These are phyloP conservation scores for Lanius collurio DNA, from an alignment of 2,113 vertebrate species.

Conservation along the genomic window DNA sequence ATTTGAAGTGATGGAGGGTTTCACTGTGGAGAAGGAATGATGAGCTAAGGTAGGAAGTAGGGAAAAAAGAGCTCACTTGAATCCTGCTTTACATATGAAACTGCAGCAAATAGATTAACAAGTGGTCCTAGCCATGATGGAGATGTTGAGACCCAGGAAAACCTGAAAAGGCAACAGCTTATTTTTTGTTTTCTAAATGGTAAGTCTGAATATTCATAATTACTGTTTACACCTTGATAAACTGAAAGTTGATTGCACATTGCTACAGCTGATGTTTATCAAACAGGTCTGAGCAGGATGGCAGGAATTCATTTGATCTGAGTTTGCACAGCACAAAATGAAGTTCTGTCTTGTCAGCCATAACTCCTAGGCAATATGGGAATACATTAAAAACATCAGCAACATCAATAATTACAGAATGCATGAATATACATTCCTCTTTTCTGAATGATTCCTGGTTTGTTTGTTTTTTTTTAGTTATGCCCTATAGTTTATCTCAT, in stretches of 20 bases:
- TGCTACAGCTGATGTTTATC: constrained; percentile 16
- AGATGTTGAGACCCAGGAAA: background rate
- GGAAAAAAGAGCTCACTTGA: background rate
- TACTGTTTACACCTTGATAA: background rate
- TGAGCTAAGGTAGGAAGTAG: background rate
- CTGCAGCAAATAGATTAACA: background rate
- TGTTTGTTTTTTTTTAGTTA: background rate
- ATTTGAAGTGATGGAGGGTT: background rate
- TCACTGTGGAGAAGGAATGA: background rate
- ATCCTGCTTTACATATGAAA: background rate
- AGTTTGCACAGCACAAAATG: constrained; percentile 6
- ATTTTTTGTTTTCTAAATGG: background rate
- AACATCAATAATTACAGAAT: background rate
- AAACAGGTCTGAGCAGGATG: constrained; percentile 29
- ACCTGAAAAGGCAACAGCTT: constrained; percentile 2
- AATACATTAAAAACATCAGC: background rate
- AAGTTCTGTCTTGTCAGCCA: background rate
- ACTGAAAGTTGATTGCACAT: background rate
- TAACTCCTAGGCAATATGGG: background rate
- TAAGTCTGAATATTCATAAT: constrained; percentile 20
- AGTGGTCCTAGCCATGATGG: background rate
- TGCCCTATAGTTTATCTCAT: background rate
- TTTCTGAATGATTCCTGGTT: background rate
- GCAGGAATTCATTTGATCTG: constrained; percentile 55
- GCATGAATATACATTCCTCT: background rate